Conservation (phyloP, 2,888 invertebrate species). For the Chirona hameri region DNA sequence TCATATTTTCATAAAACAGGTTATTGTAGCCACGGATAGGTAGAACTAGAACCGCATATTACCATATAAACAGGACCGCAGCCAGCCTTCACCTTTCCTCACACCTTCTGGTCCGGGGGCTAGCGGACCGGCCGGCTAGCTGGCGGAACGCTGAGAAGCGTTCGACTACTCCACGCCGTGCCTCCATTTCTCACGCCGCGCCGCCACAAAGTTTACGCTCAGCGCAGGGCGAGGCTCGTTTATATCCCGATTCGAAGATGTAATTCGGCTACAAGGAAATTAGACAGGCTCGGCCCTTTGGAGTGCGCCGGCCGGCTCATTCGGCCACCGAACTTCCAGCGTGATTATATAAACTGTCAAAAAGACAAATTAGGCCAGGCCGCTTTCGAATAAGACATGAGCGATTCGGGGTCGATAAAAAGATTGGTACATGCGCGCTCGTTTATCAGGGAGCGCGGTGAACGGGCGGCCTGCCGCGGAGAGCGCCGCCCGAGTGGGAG, state of each 20-base stretch:
- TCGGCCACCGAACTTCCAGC: not conserved
- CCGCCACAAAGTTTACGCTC: slow-evolving; percentile 10
- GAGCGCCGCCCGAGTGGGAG: not conserved
- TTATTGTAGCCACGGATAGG: too few relatives aligned
- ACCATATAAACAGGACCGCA: too few relatives aligned
- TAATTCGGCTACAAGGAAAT: slow-evolving; percentile 24
- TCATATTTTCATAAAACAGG: too few relatives aligned
- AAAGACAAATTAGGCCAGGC: not conserved
- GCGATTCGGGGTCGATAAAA: slow-evolving; percentile 25
- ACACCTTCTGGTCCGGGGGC: too few relatives aligned
- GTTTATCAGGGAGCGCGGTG: not conserved
- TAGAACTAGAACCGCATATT: too few relatives aligned
- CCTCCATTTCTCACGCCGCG: not conserved
- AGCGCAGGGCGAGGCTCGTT: not conserved
- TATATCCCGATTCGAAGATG: slow-evolving; percentile 12
- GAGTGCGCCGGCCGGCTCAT: slow-evolving; percentile 1
- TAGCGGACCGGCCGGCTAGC: too few relatives aligned
- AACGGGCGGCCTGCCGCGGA: not conserved
- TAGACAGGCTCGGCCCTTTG: slow-evolving; percentile 26
- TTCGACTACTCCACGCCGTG: too few relatives aligned
- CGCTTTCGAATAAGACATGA: slow-evolving; percentile 24
- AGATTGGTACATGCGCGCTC: slow-evolving; percentile 27
- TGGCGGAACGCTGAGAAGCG: too few relatives aligned
- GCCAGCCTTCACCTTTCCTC: too few relatives aligned
- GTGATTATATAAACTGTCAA: slow-evolving; percentile 27